Evolutionary conservation across 2,888 invertebrate species (phyloP).

Genomic region (Gastrophysa polygoni): DNA sequence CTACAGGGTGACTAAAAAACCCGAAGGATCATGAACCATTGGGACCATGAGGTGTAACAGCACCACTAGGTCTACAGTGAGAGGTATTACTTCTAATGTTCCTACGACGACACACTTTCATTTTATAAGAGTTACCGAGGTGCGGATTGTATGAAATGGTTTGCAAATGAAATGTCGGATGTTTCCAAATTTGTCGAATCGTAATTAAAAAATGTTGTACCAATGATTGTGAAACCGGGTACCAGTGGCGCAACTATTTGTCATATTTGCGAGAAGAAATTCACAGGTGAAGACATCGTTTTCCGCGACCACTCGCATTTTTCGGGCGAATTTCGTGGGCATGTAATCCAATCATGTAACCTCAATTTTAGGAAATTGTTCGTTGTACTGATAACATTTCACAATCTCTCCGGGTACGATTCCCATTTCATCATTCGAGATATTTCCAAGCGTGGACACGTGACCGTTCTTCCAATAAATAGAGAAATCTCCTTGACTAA

Average conservation of each 20-base stretch:
- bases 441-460: conserved; percentile 30
- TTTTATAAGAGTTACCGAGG: conserved; percentile 32
- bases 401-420: conserved; percentile 47
- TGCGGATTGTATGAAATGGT: conserved; percentile 39
- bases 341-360: conserved; percentile 46
- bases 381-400: conserved; percentile 47
- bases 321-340: conserved; percentile 41
- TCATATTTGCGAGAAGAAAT: conserved; percentile 38
- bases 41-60: no score
- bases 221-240: conserved; percentile 19
- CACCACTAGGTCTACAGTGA: conserved; percentile 29
- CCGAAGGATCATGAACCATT: no score
- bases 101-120: conserved; percentile 41
- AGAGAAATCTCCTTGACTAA: conserved; percentile 49
- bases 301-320: conserved; percentile 46
- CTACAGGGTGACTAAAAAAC: no score
- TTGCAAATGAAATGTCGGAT: conserved; percentile 29
- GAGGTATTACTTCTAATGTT: conserved; percentile 41
- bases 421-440: conserved; percentile 45
- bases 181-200: conserved; percentile 26
- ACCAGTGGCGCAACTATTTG: conserved; percentile 19
- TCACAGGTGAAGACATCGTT: conserved; percentile 27
- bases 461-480: conserved; percentile 43
- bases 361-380: conserved; percentile 43
- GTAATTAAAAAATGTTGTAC: conserved; percentile 28